These are phyloP conservation scores for Leptinotarsa juncta DNA, from an alignment of 2,888 invertebrate genomes.

Conservation along the genomic window DNA sequence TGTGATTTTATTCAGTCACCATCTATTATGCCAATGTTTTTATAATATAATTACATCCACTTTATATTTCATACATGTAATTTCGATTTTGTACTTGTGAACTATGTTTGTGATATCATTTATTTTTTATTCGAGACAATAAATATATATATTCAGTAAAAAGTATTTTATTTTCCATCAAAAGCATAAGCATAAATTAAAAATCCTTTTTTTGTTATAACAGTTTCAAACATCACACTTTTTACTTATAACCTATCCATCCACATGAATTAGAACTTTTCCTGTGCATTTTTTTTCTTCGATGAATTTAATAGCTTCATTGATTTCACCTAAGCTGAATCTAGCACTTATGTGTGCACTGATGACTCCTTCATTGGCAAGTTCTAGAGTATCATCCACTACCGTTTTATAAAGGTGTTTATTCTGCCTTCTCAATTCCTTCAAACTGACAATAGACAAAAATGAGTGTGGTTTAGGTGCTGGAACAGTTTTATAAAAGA, in stretches of 20 bases:
- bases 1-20: no score
- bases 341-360: conserved; percentile 70
- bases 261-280: conserved; percentile 69
- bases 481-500: conserved; percentile 53
- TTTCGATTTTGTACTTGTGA: conserved; percentile 2
- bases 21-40: neutral
- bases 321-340: conserved; percentile 70
- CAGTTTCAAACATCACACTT: neutral
- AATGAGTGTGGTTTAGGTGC: conserved; percentile 58
- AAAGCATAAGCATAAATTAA: conserved; percentile 1
- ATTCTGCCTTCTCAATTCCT: conserved; percentile 64
- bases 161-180: conserved; percentile 21
- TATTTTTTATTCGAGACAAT: neutral
- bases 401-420: conserved; percentile 68
- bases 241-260: conserved; percentile 46
- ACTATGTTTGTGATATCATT: conserved; percentile 14
- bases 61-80: neutral
- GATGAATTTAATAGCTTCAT: conserved; percentile 72
- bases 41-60: neutral
- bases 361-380: conserved; percentile 73
- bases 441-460: conserved; percentile 57
- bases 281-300: conserved; percentile 71
- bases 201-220: no score
- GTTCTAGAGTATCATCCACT: conserved; percentile 69
- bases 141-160: neutral